A percentile compares a stretch with the other conserved stretches of the same genome.
Evolutionary conservation across 2,113 vertebrate species (phyloP).

Genomic region (Lonchura striata): DNA sequence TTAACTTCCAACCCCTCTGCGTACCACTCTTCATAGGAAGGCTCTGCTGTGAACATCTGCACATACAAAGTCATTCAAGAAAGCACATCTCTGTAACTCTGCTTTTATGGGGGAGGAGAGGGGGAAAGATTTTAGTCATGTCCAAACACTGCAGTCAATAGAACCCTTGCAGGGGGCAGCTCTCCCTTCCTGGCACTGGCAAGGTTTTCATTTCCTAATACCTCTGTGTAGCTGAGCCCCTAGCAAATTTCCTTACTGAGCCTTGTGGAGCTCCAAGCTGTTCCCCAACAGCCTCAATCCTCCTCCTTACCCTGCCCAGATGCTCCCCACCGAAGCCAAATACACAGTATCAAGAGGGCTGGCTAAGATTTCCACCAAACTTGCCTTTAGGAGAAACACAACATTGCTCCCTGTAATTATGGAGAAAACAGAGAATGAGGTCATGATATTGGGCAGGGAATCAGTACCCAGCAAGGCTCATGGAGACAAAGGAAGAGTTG

Average conservation of each 20-base stretch:
- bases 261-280: neutral
- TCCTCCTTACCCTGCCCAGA: neutral
- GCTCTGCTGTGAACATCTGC: neutral
- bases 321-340: neutral
- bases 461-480: neutral
- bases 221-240: neutral
- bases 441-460: neutral
- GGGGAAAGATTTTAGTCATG: neutral
- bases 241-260: neutral
- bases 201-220: neutral
- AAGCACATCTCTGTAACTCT: neutral
- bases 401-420: rapidly evolving
- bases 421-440: neutral
- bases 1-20: neutral
- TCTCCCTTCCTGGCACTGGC: neutral
- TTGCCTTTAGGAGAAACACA: neutral
- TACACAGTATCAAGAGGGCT: rapidly evolving
- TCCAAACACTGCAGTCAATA: rapidly evolving
- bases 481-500: neutral
- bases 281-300: neutral
- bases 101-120: rapidly evolving
- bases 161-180: neutral
- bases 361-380: neutral
- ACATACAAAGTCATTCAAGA: rapidly evolving
- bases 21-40: neutral